Base-by-base conservation (phyloP, 1,140 invertebrate genomes). In the Lanistes nyassanus region DNA sequence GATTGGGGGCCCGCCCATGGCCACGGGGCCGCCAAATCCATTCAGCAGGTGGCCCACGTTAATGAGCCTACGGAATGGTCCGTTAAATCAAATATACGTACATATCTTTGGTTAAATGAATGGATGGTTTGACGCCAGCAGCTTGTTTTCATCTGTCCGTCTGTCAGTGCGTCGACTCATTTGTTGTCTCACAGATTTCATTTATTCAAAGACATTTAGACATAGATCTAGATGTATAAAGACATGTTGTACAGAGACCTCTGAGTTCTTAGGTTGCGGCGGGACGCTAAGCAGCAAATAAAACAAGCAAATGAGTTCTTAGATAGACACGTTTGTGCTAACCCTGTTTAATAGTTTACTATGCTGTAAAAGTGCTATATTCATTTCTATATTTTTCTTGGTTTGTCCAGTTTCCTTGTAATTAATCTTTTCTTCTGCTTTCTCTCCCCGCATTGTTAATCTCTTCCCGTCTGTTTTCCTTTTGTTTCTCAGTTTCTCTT, bases 11-110 rank as follows among this genome's bases (percentile, higher is more conserved):
- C 83, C 86, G 11, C 84, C 77, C 62, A 84, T 82, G 2, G 85
- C 77, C 7, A 87, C 79, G 0, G 83, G 80, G 2, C 86, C 87
- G n/a, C 83, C 82, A 26, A 87, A 74, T 4, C 89, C 89, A 68
- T 85, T 83, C 19, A 89, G 21, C 19, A 88, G 74, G 51, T 81
- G 79, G n/a, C 79, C 78, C 19, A 75, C 39, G 42, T 81, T 78
- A 42, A 82, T 82, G n/a, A 84, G 75, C 85, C 85, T 86, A 70
- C 5, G 5, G 42, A 9, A 29, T 37, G 21, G n/a, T 21, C 34
- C 19, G 13, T 36, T 11, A 34, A 65, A 19, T 9, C 23, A 34
- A 1, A 16, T 36, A n/a, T 21, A n/a, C 53, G n/a, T 16, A 55
- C 19, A 55, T 21, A 55, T 21, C 53, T n/a, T n/a, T n/a, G n/a